Evolutionary conservation across 2,797 vertebrate species (phyloP).

Genomic region (Eulemur rubriventer): DNA sequence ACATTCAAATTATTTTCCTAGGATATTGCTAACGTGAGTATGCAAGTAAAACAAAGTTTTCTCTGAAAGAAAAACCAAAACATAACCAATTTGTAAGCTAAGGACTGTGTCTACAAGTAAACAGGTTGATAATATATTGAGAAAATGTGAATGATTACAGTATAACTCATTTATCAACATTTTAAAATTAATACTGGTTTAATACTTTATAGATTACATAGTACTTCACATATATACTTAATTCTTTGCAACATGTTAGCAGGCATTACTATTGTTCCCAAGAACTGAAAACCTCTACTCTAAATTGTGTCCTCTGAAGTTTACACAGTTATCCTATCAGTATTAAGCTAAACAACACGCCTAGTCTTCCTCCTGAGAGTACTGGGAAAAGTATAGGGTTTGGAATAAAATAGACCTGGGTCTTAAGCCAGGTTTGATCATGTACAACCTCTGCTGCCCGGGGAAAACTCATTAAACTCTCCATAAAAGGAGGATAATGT

Average conservation of each 20-base stretch:
- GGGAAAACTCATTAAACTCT: constrained; percentile 5
- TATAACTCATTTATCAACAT: neutral
- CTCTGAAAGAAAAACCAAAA: constrained; percentile 29
- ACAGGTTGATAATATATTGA: neutral
- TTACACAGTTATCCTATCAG: neutral
- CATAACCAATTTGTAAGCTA: neutral
- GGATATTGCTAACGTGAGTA: neutral
- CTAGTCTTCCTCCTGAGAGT: neutral
- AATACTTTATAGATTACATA: neutral
- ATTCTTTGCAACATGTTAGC: neutral
- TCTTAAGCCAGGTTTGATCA: neutral
- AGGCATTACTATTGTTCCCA: neutral
- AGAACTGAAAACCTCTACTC: neutral
- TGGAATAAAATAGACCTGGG: neutral
- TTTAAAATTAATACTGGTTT: neutral
- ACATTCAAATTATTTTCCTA: constrained; percentile 20
- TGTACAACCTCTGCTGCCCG: neutral
- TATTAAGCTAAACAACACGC: neutral
- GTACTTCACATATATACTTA: neutral
- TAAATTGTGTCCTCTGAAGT: neutral
- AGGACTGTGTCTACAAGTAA: neutral
- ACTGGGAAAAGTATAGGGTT: neutral
- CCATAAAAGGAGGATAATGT: neutral
- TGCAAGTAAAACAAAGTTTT: constrained; percentile 31
- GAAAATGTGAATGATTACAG: neutral